Base-by-base conservation (phyloP, 1,140 invertebrate genomes). In the Tyrophagus putrescentiae region DNA sequence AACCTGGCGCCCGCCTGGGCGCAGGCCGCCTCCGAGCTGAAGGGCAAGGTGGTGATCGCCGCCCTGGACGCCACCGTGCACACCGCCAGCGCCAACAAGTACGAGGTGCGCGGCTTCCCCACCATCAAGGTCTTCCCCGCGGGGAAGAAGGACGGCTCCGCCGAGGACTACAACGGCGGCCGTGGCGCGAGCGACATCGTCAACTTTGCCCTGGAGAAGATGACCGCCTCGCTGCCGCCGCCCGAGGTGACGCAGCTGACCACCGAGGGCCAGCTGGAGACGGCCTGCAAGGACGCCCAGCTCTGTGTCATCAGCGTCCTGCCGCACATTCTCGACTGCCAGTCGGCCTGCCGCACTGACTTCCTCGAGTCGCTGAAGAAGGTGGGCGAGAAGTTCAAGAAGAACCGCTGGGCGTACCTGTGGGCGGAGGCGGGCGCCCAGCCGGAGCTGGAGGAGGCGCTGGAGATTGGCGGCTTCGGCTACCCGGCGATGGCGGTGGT, bases 301-400 rank as follows among this genome's bases (percentile, higher is more conserved):
- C 74, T 98, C 3, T 99, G 96, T 72, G 82, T 99, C 23, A 79
- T 99, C 33, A 83, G 93, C 1, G 80, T 99, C 7, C 72, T 99
- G 52, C 96, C 96, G 0, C 89, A 98, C 69, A 95, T 99, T 65
- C 78, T 97, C 5, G 95, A 99, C 73, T 99, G 96, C 72, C 88
- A 98, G 70, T 78, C 92, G 0, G 78, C 85, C 23, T 99, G 96
- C 70, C 79, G 96, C 65, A 95, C 96, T 71, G 75, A 79, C 4
- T 98, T 95, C 73, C 72, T 99, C 11, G 71, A 80, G 9, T 81
- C 80, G 4, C 73, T 98, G 0, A 80, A 76, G 21, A 72, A 77
- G 3, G 75, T 94, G 39, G 90, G 82, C 18, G 89, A 95, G 39
- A 92, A 92, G 71, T 97, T 84, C 73, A 97, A 97, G 75, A 83